Base-by-base conservation (phyloP, 2,797 vertebrate species). In the Anas acuta region DNA sequence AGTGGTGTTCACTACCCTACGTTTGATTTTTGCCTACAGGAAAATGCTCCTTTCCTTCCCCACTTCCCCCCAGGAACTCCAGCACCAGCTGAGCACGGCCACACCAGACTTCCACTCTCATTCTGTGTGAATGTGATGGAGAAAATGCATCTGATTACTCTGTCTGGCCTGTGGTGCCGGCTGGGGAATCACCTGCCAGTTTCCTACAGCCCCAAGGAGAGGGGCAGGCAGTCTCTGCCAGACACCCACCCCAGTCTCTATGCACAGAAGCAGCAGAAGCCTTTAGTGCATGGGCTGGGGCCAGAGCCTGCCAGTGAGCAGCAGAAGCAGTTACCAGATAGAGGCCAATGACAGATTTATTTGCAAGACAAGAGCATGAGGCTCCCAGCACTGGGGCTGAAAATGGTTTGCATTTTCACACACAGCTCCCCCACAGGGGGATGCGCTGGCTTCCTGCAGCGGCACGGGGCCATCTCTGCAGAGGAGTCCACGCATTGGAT, bases 351-450 rank as follows among this genome's bases (percentile, higher is more conserved):
- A 61, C 56, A 85, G 84, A 92, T 88, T 86, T 56, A 62, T 79
- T 69, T 86, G 73, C 75, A 81, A 58, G 78, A 76, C 79, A 58
- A 21, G 37, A 86, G 33, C 18, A 11, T 0, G 2, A 85, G 54
- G 73, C 3, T 0, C 61, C 17, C 1, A 23, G 9, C 16, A n/a
- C 35, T 0, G 1, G 69, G 78, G 54, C 72, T 75, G 70, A 39
- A 67, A 60, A 43, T 51, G 39, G n/a, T 73, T 37, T 7, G 25
- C n/a, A 3, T 76, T 73, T 45, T 39, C 67, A 84, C 37, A 30
- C 32, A 7, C 54, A 3, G 2, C 64, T 30, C 69, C 66, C 43
- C 2, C 32, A 7, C 0, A 0, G 0, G 1, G 75, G 87, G 61
- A 64, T 0, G 0, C 0, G 0, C 45, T 41, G 82, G 45, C 16